phyloP scores from a whole-genome alignment of 1,140 invertebrate species.

The Drosophila truncata region DNA sequence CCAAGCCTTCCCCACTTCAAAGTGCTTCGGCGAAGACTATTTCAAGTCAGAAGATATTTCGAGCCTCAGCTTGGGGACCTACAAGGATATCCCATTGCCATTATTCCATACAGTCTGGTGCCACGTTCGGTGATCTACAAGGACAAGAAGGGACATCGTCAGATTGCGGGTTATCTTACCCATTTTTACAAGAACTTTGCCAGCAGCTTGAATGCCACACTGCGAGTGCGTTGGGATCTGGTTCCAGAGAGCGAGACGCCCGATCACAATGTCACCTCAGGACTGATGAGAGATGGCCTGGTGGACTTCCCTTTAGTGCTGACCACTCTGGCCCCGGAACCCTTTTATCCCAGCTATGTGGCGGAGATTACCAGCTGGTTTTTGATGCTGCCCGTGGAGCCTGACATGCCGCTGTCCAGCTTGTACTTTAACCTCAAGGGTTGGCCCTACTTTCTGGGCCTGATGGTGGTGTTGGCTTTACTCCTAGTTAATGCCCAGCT shows the following conservation, averaged over 20 bases:
- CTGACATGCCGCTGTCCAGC: conserved; percentile 11
- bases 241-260: conserved; percentile 7
- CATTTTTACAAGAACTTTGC: conserved; percentile 49
- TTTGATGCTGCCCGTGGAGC: conserved; percentile 53
- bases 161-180: conserved; percentile 49
- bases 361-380: conserved; percentile 52
- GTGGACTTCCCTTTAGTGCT: conserved; percentile 46
- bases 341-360: conserved; percentile 19
- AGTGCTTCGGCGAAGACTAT: conserved; percentile 7
- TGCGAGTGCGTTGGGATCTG: conserved; percentile 24
- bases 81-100: conserved; percentile 30
- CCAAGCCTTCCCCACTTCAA: conserved; percentile 43
- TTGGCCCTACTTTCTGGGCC: conserved; percentile 10
- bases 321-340: conserved; percentile 4
- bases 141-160: conserved; percentile 22
- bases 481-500: conserved; percentile 25
- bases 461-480: conserved; percentile 30
- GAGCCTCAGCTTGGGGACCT: conserved; percentile 41
- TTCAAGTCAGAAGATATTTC: conserved; percentile 19
- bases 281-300: neutral
- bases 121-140: conserved; percentile 47
- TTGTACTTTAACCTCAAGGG: conserved; percentile 13
- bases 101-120: conserved; percentile 39
- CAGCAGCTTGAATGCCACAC: conserved; percentile 27
- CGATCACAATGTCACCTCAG: neutral